Conservation (phyloP, 2,113 vertebrate species). For the Macrotus californicus region DNA sequence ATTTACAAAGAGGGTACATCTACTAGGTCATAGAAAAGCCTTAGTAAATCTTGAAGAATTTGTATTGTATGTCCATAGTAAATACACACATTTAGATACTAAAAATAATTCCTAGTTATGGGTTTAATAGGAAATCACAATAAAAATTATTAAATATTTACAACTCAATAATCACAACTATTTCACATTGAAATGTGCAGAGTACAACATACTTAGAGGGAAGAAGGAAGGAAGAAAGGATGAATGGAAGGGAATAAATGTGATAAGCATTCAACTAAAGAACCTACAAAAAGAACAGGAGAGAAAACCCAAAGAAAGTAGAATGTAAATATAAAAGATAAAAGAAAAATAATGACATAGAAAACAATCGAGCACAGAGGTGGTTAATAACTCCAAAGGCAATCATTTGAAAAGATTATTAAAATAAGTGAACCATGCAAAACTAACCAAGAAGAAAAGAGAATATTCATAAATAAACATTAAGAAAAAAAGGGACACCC, state of each 20-base stretch:
- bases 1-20: not conserved
- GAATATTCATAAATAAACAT: not conserved
- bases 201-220: not conserved
- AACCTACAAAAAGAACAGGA: not conserved
- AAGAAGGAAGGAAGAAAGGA: not conserved
- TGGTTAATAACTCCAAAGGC: not conserved
- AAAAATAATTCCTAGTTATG: conserved; percentile 20
- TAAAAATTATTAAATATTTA: conserved; percentile 20
- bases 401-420: conserved; percentile 32
- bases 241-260: not conserved
- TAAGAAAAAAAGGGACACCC: not conserved
- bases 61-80: not conserved
- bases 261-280: not conserved
- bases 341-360: not conserved
- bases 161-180: not conserved
- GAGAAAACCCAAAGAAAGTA: not conserved
- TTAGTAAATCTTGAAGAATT: not conserved
- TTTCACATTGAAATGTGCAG: not conserved
- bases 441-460: not conserved
- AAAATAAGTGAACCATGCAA: not conserved
- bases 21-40: not conserved
- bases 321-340: not conserved
- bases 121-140: not conserved
- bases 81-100: not conserved
- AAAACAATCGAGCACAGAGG: not conserved